Conservation (phyloP, 2,888 invertebrate species). For the Chymomyza fuscimana region DNA sequence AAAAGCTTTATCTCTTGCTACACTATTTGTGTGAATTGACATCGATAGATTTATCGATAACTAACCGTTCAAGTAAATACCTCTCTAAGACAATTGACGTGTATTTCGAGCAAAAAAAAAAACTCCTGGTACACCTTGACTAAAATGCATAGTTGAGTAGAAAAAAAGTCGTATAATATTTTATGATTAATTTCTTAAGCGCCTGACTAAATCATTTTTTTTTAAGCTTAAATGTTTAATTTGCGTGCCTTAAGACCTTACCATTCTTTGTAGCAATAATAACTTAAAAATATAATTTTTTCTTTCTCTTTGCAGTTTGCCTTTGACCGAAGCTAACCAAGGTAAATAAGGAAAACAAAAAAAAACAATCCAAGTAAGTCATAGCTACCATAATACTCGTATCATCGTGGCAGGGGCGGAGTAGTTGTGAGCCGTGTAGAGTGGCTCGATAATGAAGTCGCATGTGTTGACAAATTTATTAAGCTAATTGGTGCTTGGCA, state of each 20-base stretch:
- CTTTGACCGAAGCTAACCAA: background rate
- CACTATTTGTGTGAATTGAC: too few species aligned
- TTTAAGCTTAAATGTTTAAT: background rate
- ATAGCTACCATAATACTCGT: background rate
- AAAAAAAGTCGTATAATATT: background rate
- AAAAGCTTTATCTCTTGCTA: too few species aligned
- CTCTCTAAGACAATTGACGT: too few species aligned
- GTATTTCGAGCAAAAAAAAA: too few species aligned
- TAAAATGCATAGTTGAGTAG: background rate
- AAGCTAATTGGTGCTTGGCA: conserved; percentile 53
- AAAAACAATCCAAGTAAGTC: background rate
- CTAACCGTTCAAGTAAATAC: too few species aligned
- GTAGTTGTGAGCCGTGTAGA: background rate
- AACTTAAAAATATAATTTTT: background rate
- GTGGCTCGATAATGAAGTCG: conserved; percentile 53
- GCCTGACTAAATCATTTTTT: background rate
- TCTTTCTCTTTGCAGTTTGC: background rate
- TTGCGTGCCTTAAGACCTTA: background rate
- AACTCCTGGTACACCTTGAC: too few species aligned
- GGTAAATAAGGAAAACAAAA: background rate
- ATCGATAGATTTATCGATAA: too few species aligned
- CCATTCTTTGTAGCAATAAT: background rate
- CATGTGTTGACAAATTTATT: conserved; percentile 63
- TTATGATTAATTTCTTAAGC: too few species aligned
- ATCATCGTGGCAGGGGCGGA: background rate